Percentiles rank a stretch among this genome's conserved stretches.
Conservation (phyloP, 2,888 invertebrate genomes). For the Ormyrus rosae region DNA sequence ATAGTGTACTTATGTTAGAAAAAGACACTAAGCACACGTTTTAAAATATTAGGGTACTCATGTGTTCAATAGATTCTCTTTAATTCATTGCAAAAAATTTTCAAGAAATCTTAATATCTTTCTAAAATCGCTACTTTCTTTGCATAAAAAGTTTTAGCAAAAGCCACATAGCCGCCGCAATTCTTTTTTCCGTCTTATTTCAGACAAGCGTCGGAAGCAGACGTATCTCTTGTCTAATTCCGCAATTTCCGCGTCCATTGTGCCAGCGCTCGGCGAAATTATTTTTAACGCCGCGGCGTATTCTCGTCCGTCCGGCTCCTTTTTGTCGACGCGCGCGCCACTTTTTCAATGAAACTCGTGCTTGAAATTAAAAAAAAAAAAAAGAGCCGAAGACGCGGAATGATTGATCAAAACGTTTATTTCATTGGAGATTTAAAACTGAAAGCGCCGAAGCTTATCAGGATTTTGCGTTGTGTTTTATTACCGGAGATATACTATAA, state of each 20-base stretch:
- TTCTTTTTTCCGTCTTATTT: no score
- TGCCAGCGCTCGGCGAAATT: conserved; percentile 7
- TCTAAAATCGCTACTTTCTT: no score
- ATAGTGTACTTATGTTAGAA: no score
- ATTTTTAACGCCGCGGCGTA: conserved; percentile 17
- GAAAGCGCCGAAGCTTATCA: neutral
- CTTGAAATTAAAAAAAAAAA: neutral
- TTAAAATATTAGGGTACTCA: no score
- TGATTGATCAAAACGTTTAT: conserved; percentile 18
- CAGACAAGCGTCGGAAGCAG: no score
- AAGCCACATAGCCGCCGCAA: no score
- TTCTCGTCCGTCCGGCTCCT: neutral
- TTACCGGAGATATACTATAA: no score
- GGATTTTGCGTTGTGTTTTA: neutral
- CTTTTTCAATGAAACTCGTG: neutral
- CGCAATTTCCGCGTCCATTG: conserved; percentile 5
- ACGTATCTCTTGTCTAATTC: conserved; percentile 10
- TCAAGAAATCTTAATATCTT: no score
- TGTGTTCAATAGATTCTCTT: no score
- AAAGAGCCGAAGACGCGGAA: neutral
- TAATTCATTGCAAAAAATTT: no score
- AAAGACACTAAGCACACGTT: no score
- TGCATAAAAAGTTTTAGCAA: no score
- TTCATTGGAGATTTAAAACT: neutral
- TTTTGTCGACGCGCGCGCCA: neutral